These are phyloP conservation scores for Tuta absoluta DNA, from an alignment of 2,888 invertebrate species.

Conservation along the genomic window DNA sequence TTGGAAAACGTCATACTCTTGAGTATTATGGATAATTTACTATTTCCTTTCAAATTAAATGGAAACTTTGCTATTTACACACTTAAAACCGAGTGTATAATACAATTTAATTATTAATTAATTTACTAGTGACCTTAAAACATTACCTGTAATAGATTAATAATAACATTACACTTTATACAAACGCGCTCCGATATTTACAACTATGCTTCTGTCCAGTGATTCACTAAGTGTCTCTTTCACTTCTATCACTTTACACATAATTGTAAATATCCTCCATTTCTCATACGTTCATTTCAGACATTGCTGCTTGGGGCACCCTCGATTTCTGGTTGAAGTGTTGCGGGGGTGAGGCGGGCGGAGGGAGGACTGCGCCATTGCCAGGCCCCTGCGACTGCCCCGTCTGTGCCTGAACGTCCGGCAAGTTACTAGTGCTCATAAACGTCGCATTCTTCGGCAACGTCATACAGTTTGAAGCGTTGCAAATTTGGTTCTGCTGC, in stretches of 20 bases:
- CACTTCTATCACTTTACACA: conserved; percentile 72
- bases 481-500: conserved; percentile 71
- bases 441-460: conserved; percentile 82
- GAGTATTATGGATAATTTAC: neutral
- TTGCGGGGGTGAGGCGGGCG: conserved; percentile 70
- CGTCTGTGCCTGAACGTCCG: conserved; percentile 77
- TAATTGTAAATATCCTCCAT: conserved; percentile 82
- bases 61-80: conserved; percentile 27
- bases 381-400: conserved; percentile 70
- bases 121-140: conserved; percentile 49
- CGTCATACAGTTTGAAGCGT: conserved; percentile 80
- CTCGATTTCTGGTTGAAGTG: conserved; percentile 78
- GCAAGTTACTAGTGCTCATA: conserved; percentile 70
- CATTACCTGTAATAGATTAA: conserved; percentile 46
- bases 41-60: conserved; percentile 1
- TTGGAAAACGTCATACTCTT: neutral
- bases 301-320: conserved; percentile 91
- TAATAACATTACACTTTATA: conserved; percentile 49
- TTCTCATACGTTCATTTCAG: conserved; percentile 94
- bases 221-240: conserved; percentile 50
- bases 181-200: conserved; percentile 69
- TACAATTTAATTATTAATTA: conserved; percentile 39
- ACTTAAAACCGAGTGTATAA: conserved; percentile 27
- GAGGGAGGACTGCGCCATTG: conserved; percentile 61
- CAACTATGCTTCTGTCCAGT: conserved; percentile 69